phyloP scores from a whole-genome alignment of 2,113 vertebrate genomes.

The Hiodon tergisus region DNA sequence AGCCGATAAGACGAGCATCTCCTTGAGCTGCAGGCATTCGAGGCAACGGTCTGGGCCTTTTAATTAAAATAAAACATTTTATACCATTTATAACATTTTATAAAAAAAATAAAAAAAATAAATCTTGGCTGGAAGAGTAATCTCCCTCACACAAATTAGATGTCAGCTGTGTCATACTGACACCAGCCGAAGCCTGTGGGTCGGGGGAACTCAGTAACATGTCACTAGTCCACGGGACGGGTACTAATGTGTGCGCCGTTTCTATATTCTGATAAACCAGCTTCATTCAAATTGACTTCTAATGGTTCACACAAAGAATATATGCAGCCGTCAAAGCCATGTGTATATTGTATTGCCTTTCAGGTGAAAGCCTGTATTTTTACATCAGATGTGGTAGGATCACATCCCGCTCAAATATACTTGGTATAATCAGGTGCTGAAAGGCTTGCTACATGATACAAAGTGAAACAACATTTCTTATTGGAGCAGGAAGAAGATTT shows the following conservation, averaged over 20 bases:
- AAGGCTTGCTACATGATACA: neutral
- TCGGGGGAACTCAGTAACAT: neutral
- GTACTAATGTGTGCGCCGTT: neutral
- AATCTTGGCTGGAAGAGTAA: constrained; percentile 2
- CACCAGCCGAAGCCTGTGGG: neutral
- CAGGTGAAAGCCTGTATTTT: neutral
- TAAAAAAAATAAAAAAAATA: neutral
- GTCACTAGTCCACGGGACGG: neutral
- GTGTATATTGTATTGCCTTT: no score
- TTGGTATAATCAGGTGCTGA: neutral
- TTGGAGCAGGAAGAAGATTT: no score
- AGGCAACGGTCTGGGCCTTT: neutral
- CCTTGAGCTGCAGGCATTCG: neutral
- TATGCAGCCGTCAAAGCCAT: neutral
- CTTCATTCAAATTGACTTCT: constrained; percentile 1
- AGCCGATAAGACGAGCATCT: neutral
- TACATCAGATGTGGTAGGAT: neutral
- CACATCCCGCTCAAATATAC: neutral
- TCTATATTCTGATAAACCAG: neutral
- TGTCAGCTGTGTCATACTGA: neutral
- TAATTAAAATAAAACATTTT: neutral
- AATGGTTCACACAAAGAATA: neutral
- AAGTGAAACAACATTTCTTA: neutral
- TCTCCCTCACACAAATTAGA: constrained; percentile 15
- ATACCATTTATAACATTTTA: no score